These are phyloP conservation scores for Micropterix aruncella DNA, from an alignment of 2,888 invertebrate genomes.

Conservation along the genomic window DNA sequence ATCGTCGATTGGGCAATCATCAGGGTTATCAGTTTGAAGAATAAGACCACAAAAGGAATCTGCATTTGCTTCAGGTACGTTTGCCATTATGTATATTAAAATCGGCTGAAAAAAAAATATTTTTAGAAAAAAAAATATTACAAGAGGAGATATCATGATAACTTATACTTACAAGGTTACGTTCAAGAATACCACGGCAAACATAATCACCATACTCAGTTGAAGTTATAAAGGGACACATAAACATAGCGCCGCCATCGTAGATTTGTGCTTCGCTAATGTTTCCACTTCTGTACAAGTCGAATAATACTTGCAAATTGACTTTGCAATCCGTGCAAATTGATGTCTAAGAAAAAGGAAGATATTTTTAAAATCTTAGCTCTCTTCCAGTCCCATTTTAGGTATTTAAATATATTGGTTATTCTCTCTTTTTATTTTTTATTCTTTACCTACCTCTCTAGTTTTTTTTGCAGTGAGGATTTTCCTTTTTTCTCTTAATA, in stretches of 20 bases:
- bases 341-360: too few species aligned
- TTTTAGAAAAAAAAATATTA: too few species aligned
- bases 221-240: too few species aligned
- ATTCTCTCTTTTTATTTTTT: too few species aligned
- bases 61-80: conserved; percentile 33
- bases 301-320: conserved; percentile 22
- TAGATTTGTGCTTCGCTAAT: conserved; percentile 28
- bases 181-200: conserved; percentile 42
- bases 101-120: conserved; percentile 48
- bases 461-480: too few species aligned
- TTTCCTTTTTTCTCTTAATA: too few species aligned
- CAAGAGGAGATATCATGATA: too few species aligned
- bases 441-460: too few species aligned
- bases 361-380: too few species aligned
- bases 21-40: conserved; percentile 27
- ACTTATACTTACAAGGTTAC: conserved; percentile 51
- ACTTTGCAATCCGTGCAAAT: conserved; percentile 37
- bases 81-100: conserved; percentile 42
- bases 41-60: conserved; percentile 41
- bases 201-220: conserved; percentile 38
- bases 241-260: too few species aligned
- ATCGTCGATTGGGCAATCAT: conserved; percentile 26
- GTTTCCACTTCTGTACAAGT: conserved; percentile 28
- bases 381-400: too few species aligned
- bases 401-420: too few species aligned